These are phyloP conservation scores for Caenorhabditis sp. DNA, from an alignment of 2,888 invertebrate species.

Conservation along the genomic window DNA sequence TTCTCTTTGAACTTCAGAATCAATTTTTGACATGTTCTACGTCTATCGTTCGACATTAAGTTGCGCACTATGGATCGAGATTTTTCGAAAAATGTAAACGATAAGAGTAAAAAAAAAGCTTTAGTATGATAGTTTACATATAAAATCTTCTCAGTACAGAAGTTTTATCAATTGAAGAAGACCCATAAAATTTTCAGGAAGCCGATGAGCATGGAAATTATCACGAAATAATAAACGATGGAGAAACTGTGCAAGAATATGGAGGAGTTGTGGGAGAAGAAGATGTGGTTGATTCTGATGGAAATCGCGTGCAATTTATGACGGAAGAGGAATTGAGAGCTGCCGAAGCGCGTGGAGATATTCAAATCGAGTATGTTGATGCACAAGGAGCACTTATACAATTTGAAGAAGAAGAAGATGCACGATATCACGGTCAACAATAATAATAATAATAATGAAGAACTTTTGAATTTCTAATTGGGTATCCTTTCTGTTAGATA, in stretches of 20 bases:
- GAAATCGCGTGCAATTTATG: conserved; percentile 26
- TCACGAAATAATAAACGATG: background rate
- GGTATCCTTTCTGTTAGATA: background rate
- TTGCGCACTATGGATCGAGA: too few relatives aligned
- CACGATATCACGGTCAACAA: background rate
- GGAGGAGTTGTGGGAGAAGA: background rate
- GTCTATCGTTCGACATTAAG: too few relatives aligned
- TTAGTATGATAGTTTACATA: too few relatives aligned
- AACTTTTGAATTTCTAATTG: background rate
- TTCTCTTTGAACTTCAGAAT: too few relatives aligned
- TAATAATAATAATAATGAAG: background rate
- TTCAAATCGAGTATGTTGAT: conserved; percentile 8
- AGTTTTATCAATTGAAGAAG: too few relatives aligned
- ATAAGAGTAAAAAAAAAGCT: too few relatives aligned
- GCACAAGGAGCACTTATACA: background rate
- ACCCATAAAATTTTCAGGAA: background rate
- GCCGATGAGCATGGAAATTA: background rate
- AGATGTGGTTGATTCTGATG: background rate
- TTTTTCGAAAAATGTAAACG: too few relatives aligned
- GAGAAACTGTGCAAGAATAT: background rate
- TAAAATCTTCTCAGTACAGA: too few relatives aligned
- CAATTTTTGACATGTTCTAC: too few relatives aligned
- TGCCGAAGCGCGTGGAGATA: conserved; percentile 32
- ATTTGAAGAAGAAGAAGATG: background rate
- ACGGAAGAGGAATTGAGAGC: conserved; percentile 42